Conservation (phyloP, 2,888 invertebrate genomes). For the Prosapia bicincta region DNA sequence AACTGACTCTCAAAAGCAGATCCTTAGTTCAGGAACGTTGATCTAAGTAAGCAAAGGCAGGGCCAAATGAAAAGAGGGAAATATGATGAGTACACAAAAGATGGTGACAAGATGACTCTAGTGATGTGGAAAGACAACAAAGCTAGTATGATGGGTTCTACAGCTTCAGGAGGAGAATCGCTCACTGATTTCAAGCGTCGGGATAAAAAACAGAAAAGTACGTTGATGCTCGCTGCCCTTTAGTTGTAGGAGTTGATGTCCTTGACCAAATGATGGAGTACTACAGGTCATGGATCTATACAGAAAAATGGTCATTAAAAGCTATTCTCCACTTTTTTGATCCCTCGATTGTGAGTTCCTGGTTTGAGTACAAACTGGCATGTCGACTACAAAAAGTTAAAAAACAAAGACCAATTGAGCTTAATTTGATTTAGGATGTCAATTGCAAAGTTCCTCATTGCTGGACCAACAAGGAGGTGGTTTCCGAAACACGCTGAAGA, state of each 20-base stretch:
- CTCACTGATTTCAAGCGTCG: constrained; percentile 1
- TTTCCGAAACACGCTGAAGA: no score
- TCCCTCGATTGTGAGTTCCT: no score
- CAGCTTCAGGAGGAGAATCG: not conserved
- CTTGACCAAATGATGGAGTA: constrained; percentile 19
- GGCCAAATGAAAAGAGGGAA: not conserved
- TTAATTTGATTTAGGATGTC: no score
- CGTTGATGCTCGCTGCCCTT: constrained; percentile 3
- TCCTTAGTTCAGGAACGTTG: not conserved
- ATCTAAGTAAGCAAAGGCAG: not conserved
- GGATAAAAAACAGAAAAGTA: not conserved
- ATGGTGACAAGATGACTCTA: not conserved
- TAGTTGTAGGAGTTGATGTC: constrained; percentile 10
- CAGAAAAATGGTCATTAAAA: no score
- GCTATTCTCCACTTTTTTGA: no score
- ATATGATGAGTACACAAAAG: constrained; percentile 9
- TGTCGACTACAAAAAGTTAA: no score
- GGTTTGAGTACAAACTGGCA: no score
- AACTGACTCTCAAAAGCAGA: not conserved
- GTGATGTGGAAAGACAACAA: constrained; percentile 11
- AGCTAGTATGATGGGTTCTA: not conserved
- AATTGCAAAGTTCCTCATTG: no score
- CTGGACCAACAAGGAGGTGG: no score
- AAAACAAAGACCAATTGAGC: no score
- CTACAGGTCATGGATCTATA: constrained; percentile 8